A percentile compares a stretch with the other conserved stretches of the same genome.
phyloP scores from a whole-genome alignment of 2,797 vertebrate genomes.

The Sebastes minor region DNA sequence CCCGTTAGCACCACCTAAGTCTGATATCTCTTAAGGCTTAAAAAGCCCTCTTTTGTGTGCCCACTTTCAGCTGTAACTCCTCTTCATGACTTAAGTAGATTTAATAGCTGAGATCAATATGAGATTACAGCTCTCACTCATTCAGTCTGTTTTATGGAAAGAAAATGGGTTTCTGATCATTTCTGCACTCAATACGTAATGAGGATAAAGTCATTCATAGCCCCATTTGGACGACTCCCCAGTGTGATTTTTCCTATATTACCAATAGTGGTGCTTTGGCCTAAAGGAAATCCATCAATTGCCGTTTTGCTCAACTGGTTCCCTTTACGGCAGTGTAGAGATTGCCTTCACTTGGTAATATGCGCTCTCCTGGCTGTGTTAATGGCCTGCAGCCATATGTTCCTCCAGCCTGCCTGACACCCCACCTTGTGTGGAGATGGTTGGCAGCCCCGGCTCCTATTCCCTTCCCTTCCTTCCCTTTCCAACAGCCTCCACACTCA shows the following conservation, averaged over 20 bases:
- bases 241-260: conserved; percentile 18
- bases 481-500: conserved; percentile 66
- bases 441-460: conserved; percentile 65
- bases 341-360: conserved; percentile 57
- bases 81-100: conserved; percentile 41
- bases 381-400: conserved; percentile 73
- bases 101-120: conserved; percentile 52
- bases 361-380: conserved; percentile 60
- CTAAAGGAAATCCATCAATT: conserved; percentile 63
- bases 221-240: conserved; percentile 6
- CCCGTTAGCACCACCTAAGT: neutral
- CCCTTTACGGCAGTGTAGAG: conserved; percentile 50
- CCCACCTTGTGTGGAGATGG: conserved; percentile 71
- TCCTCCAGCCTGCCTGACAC: conserved; percentile 65
- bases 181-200: conserved; percentile 18
- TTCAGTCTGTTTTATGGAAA: conserved; percentile 26
- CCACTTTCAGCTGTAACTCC: conserved; percentile 22
- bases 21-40: conserved; percentile 23
- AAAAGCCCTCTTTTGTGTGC: conserved; percentile 14
- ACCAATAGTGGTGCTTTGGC: conserved; percentile 36
- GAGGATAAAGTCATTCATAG: conserved; percentile 24
- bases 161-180: conserved; percentile 28
- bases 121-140: conserved; percentile 37
- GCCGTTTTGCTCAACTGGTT: conserved; percentile 56
- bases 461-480: conserved; percentile 56